Evolutionary conservation across 2,888 invertebrate genomes (phyloP), one percentile per base, ranked within the genome.

Genomic region (Chrysopilus asiliformis): DNA sequence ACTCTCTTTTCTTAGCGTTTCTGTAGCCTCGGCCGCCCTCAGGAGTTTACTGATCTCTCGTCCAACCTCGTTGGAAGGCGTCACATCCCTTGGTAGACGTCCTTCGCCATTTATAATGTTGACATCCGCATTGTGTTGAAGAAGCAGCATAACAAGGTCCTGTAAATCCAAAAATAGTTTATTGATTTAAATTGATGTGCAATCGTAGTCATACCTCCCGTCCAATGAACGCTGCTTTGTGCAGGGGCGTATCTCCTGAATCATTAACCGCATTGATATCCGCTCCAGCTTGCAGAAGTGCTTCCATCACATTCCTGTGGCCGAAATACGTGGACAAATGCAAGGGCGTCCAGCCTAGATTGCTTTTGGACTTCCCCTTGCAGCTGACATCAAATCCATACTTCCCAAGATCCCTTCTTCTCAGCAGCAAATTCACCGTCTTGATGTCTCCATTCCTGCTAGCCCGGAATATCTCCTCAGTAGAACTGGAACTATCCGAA

Each of bases 241-340:
- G 77, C 20, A 77, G 53, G 1, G 77, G 68, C 1, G 76, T 75
- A 51, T 78, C 77, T 1, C 77, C 77, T 14, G 65, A 66, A 47
- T 74, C 71, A 51, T 76, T 77, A 18, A 73, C 67, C 27, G 70
- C 68, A 48, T 77, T 72, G 2, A 74, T 68, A 49, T 70, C 66
- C 1, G 70, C 74, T 0, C 71, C 71, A 10, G 68, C 63, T 41
- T 70, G 65, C 5, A 78, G 49, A 12, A 79, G 51, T 0, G 67
- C 56, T 41, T 70, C 63, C 3, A 70, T 74, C 10, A 75, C 74
- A 25, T 68, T 67, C 30, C 57, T 55, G 47, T 79, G 76, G 0
- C 75, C 76, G 56, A 79, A 79, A 53, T 78, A 79, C 25, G 74
- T 70, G 0, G 77, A 74, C 41, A 79, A 57, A 49, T 78, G 78